These are phyloP conservation scores for Leucania comma DNA, from an alignment of 2,888 invertebrate genomes.

Conservation along the genomic window DNA sequence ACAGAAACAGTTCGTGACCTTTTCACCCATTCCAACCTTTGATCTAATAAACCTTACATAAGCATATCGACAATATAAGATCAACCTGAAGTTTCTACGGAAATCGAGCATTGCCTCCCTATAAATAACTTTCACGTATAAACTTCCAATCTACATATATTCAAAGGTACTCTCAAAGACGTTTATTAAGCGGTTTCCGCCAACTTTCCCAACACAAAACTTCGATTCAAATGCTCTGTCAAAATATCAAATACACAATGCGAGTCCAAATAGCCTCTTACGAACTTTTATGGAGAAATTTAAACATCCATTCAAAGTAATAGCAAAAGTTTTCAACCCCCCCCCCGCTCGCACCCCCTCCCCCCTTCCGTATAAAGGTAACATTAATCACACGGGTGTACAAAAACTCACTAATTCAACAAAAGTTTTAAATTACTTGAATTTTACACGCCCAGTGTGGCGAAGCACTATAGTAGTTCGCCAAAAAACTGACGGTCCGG, in stretches of 20 bases:
- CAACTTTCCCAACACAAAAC: slow-evolving; percentile 67
- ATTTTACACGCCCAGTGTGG: slow-evolving; percentile 73
- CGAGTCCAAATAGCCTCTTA: slow-evolving; percentile 67
- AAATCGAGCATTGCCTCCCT: slow-evolving; percentile 41
- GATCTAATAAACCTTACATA: slow-evolving; percentile 24
- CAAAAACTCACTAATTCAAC: slow-evolving; percentile 75
- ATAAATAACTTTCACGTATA: slow-evolving; percentile 46
- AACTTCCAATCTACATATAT: slow-evolving; percentile 55
- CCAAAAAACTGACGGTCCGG: slow-evolving; percentile 74
- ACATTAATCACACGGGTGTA: slow-evolving; percentile 73
- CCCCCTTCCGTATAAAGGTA: slow-evolving; percentile 65
- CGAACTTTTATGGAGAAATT: slow-evolving; percentile 84
- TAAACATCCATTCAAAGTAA: slow-evolving; percentile 83
- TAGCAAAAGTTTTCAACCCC: slow-evolving; percentile 78
- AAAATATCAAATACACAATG: slow-evolving; percentile 82
- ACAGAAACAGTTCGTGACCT: slow-evolving; percentile 17
- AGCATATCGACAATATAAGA: slow-evolving; percentile 21
- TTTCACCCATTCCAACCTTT: slow-evolving; percentile 11
- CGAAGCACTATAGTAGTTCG: slow-evolving; percentile 66
- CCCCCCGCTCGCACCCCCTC: slow-evolving; percentile 16
- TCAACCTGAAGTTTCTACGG: slow-evolving; percentile 25
- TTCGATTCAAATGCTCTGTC: slow-evolving; percentile 74
- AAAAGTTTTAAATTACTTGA: slow-evolving; percentile 76
- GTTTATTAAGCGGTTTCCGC: slow-evolving; percentile 74
- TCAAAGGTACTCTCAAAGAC: slow-evolving; percentile 57